Evolutionary conservation across 1,140 invertebrate species (phyloP).

Genomic region (Sitobion miscanthi): DNA sequence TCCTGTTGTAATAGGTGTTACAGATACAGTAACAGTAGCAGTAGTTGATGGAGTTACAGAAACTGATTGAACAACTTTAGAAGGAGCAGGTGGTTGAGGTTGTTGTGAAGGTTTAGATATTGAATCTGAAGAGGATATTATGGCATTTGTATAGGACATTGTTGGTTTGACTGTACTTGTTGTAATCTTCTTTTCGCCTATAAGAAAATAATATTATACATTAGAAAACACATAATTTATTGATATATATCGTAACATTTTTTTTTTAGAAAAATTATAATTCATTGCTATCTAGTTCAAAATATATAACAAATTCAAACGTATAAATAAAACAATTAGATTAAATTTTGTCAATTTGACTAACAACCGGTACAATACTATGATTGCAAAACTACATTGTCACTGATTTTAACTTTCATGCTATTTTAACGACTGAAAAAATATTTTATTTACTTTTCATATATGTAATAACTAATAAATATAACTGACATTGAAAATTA

Average conservation of each 20-base stretch:
- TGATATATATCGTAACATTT: background rate
- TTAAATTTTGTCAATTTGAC: background rate
- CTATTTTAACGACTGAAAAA: too few species aligned
- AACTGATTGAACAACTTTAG: conserved; percentile 58
- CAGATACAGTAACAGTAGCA: conserved; percentile 58
- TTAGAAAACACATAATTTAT: background rate
- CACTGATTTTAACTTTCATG: background rate
- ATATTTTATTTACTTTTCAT: too few species aligned
- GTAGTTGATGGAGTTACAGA: conserved; percentile 59
- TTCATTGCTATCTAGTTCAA: background rate
- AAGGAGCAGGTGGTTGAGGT: conserved; percentile 62
- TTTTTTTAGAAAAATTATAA: background rate
- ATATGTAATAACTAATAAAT: too few species aligned
- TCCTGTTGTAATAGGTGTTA: conserved; percentile 56
- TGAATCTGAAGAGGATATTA: conserved; percentile 66
- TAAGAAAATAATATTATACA: background rate
- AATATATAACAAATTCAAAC: background rate
- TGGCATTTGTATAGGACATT: conserved; percentile 70
- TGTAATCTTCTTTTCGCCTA: conserved; percentile 58
- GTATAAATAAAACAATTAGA: background rate
- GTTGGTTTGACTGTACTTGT: conserved; percentile 68
- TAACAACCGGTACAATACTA: background rate
- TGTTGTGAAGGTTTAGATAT: conserved; percentile 57
- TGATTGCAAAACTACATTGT: background rate
- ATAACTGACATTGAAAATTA: too few species aligned